Conservation (phyloP, 2,888 invertebrate genomes). For the Criorhina ranunculi region DNA sequence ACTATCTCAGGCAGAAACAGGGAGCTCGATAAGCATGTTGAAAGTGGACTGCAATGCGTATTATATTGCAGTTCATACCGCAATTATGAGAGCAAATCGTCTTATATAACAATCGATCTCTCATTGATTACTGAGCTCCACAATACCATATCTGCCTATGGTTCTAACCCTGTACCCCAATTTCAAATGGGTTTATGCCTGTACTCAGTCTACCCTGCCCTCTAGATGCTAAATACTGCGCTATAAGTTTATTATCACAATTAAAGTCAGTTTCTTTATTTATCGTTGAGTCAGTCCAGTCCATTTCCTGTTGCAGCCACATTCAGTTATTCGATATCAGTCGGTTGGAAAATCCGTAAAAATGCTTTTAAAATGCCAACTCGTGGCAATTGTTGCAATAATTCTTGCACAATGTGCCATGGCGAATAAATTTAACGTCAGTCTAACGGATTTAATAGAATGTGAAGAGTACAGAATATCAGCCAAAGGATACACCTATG, state of each 20-base stretch:
- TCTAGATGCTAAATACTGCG: background rate
- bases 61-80: too few relatives aligned
- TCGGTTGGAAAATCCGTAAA: constrained; percentile 2
- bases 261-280: background rate
- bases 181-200: too few relatives aligned
- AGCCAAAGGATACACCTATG: constrained; percentile 86
- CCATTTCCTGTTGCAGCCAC: constrained; percentile 14
- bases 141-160: too few relatives aligned
- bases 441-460: constrained; percentile 80
- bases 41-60: too few relatives aligned
- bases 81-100: too few relatives aligned
- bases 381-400: constrained; percentile 17
- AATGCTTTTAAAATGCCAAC: constrained; percentile 21
- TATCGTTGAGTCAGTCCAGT: constrained; percentile 1
- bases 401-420: background rate
- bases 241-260: background rate
- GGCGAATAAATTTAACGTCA: constrained; percentile 80
- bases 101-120: too few relatives aligned
- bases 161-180: too few relatives aligned
- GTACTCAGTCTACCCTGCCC: background rate
- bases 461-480: constrained; percentile 86
- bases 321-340: background rate
- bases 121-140: too few relatives aligned
- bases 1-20: too few relatives aligned
- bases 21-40: too few relatives aligned